phyloP scores from a whole-genome alignment of 1,140 invertebrate species.

The Polyergus mexicanus region DNA sequence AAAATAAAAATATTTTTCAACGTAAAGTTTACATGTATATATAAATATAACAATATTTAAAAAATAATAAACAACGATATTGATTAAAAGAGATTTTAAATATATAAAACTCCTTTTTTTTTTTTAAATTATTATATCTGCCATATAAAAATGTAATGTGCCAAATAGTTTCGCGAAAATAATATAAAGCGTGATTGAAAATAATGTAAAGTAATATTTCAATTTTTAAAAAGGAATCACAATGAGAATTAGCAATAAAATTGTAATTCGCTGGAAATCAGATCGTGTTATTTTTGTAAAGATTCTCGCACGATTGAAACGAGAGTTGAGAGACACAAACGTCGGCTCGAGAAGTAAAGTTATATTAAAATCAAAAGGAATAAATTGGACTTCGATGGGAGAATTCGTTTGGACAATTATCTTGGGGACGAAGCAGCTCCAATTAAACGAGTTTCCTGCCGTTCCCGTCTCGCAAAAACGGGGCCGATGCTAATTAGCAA shows the following conservation, averaged over 20 bases:
- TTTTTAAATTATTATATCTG: no score
- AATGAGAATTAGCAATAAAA: slow-evolving; percentile 36
- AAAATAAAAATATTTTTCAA: neutral
- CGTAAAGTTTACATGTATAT: neutral
- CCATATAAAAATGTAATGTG: neutral
- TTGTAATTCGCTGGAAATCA: slow-evolving; percentile 34
- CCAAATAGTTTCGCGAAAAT: neutral
- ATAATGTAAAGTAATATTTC: slow-evolving; percentile 5
- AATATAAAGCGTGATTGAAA: neutral
- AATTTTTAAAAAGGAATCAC: neutral
- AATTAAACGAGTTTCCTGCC: slow-evolving; percentile 67
- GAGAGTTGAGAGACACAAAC: slow-evolving; percentile 7
- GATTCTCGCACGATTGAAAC: slow-evolving; percentile 27
- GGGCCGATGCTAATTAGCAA: slow-evolving; percentile 68
- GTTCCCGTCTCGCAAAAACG: slow-evolving; percentile 60
- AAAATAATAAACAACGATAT: neutral
- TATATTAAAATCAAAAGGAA: slow-evolving; percentile 59
- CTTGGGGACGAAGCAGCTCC: slow-evolving; percentile 59
- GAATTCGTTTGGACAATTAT: slow-evolving; percentile 67
- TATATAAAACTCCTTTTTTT: neutral
- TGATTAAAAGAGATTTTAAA: neutral
- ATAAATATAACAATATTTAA: neutral
- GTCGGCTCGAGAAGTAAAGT: slow-evolving; percentile 51
- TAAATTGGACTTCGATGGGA: slow-evolving; percentile 65
- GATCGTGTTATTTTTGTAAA: slow-evolving; percentile 44